Conservation (phyloP, 2,888 invertebrate species). For the Ormia ochracea region DNA sequence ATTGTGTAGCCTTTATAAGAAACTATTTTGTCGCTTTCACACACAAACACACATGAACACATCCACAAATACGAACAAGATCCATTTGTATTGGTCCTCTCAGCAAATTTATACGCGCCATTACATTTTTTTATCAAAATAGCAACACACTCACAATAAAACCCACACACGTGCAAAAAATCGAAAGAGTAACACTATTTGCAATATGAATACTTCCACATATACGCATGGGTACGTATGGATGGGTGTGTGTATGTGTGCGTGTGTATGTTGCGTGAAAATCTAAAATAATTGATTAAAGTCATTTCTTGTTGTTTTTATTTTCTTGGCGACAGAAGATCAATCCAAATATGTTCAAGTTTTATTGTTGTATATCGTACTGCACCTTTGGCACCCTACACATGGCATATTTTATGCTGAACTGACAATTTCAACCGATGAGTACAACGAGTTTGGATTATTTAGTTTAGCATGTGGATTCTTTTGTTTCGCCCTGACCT, state of each 20-base stretch:
- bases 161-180: background rate
- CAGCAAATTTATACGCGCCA: slow-evolving; percentile 24
- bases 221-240: background rate
- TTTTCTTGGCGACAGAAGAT: slow-evolving; percentile 62
- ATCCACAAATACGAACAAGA: background rate
- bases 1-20: slow-evolving; percentile 71
- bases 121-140: slow-evolving; percentile 35
- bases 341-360: slow-evolving; percentile 72
- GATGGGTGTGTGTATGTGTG: slow-evolving; percentile 33
- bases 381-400: slow-evolving; percentile 17
- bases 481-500: too few species aligned
- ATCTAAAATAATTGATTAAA: slow-evolving; percentile 56
- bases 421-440: background rate
- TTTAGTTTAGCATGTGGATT: too few species aligned
- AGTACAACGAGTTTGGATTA: background rate
- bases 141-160: slow-evolving; percentile 9
- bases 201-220: background rate
- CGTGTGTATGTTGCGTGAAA: slow-evolving; percentile 31
- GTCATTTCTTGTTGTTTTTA: slow-evolving; percentile 3
- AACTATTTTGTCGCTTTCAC: slow-evolving; percentile 59
- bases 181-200: slow-evolving; percentile 10
- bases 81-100: background rate
- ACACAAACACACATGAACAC: background rate
- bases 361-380: background rate
- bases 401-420: too few species aligned